Evolutionary conservation across 37 sponge, comb jelly and placozoan species (phyloP).

Genomic region (Oopsacas minuta): DNA sequence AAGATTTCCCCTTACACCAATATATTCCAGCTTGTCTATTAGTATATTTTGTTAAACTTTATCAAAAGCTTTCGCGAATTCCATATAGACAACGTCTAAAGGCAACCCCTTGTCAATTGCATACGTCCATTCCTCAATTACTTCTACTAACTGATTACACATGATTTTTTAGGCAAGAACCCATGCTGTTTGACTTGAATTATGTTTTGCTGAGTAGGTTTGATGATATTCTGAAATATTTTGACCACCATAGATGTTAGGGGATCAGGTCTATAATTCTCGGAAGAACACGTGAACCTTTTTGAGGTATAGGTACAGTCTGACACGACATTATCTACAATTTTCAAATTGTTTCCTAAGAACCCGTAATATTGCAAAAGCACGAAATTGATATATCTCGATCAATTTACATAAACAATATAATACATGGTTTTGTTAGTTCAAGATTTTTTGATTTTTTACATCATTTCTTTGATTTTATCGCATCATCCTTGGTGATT

Average conservation of each 20-base stretch:
- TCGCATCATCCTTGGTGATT: too few species aligned
- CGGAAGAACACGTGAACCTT: too few species aligned
- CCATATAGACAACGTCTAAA: conserved; percentile 23
- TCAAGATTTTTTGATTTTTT: too few species aligned
- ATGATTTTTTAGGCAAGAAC: not conserved
- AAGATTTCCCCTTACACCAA: conserved; percentile 21
- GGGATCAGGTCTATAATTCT: conserved; percentile 26
- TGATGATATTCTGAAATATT: conserved; percentile 21
- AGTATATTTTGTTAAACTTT: conserved; percentile 1
- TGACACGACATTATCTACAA: too few species aligned
- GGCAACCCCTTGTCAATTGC: not conserved
- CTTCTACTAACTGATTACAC: conserved; percentile 24
- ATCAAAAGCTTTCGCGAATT: conserved; percentile 28
- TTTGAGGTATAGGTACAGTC: too few species aligned
- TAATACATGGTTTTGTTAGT: too few species aligned
- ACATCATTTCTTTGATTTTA: too few species aligned
- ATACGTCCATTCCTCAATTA: conserved; percentile 19
- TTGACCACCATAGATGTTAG: conserved; percentile 25
- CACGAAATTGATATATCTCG: too few species aligned
- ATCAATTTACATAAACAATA: too few species aligned
- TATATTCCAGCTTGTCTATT: conserved; percentile 20
- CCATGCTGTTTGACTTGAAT: conserved; percentile 26
- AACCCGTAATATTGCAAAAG: too few species aligned
- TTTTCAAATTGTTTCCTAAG: too few species aligned
- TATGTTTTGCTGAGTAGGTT: not conserved